Percentiles rank a stretch among this genome's conserved stretches.
These are phyloP conservation scores for Sylvilagus bachmani DNA, from an alignment of 2,113 vertebrate genomes.

Conservation along the genomic window DNA sequence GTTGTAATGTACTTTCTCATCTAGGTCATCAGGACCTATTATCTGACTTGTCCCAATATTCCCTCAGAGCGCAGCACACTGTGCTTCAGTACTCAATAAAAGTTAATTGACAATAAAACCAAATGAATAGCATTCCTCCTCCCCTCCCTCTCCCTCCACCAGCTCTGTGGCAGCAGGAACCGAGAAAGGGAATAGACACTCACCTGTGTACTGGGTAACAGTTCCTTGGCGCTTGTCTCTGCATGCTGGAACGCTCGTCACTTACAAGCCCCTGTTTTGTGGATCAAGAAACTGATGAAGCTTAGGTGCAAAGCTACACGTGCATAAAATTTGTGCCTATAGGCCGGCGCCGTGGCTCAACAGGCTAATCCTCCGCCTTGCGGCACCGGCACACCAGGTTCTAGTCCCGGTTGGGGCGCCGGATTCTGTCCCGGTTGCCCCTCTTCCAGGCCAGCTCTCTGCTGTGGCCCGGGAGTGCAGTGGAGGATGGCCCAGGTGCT, in stretches of 20 bases:
- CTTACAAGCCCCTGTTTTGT: background rate
- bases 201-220: background rate
- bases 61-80: background rate
- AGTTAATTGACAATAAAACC: background rate
- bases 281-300: background rate
- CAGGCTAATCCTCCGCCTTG: too few relatives aligned
- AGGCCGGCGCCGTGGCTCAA: too few relatives aligned
- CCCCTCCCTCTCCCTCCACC: background rate
- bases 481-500: too few relatives aligned
- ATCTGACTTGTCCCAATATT: background rate
- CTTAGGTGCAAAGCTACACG: background rate
- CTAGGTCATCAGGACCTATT: background rate
- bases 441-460: too few relatives aligned
- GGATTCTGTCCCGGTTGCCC: too few relatives aligned
- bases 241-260: background rate
- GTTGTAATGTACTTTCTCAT: constrained; percentile 19
- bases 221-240: background rate
- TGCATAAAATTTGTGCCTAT: background rate
- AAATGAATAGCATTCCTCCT: background rate
- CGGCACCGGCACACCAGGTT: too few relatives aligned
- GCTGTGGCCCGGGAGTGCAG: too few relatives aligned
- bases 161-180: background rate
- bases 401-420: too few relatives aligned
- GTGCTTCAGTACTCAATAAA: background rate
- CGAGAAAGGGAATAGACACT: background rate